These are phyloP conservation scores for Pristis pectinata DNA, from an alignment of 2,797 vertebrate genomes.

Conservation along the genomic window DNA sequence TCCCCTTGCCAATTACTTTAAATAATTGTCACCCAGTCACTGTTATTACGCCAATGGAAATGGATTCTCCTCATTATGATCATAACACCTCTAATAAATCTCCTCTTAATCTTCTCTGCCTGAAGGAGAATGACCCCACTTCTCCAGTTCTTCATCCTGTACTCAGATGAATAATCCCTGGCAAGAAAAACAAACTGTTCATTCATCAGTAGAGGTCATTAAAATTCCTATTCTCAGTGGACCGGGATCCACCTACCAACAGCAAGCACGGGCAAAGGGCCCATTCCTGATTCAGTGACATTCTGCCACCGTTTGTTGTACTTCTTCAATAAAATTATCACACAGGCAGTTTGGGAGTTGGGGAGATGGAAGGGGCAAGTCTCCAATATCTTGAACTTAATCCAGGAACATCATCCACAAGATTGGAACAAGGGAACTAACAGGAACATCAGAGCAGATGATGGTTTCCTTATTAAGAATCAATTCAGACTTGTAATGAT, in stretches of 20 bases:
- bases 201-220: not conserved
- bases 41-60: not conserved
- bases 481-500: not conserved
- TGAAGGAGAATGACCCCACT: not conserved
- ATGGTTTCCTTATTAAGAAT: not conserved
- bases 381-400: not conserved
- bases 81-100: not conserved
- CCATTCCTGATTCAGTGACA: not conserved
- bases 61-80: not conserved
- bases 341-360: too few species aligned
- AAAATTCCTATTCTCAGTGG: not conserved
- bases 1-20: not conserved
- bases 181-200: not conserved
- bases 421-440: not conserved
- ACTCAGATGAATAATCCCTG: not conserved
- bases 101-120: not conserved
- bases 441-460: not conserved
- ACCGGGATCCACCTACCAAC: not conserved
- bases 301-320: not conserved
- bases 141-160: not conserved
- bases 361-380: not conserved
- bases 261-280: not conserved
- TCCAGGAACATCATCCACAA: not conserved
- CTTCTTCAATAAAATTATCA: not conserved
- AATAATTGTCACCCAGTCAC: not conserved